phyloP scores from a whole-genome alignment of 2,113 vertebrate species.

The Malurus melanocephalus region DNA sequence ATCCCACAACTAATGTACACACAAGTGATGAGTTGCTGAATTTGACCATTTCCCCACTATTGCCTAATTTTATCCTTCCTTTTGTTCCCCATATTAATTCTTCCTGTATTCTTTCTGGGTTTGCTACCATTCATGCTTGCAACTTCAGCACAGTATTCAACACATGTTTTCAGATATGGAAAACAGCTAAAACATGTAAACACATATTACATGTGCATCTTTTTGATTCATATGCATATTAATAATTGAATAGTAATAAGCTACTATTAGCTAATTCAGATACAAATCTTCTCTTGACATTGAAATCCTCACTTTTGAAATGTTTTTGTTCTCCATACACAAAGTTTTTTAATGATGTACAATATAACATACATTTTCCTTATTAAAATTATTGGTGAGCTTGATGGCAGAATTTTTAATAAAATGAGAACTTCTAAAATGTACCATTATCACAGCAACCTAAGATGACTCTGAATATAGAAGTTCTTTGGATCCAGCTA shows the following conservation, averaged over 20 bases:
- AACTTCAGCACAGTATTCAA: background rate
- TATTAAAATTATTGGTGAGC: background rate
- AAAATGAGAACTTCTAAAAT: background rate
- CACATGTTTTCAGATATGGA: background rate
- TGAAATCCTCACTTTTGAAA: background rate
- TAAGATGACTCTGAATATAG: background rate
- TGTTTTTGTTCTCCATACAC: background rate
- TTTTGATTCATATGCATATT: background rate
- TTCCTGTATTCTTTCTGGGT: background rate
- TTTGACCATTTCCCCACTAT: background rate
- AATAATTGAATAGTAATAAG: background rate
- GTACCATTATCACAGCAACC: background rate
- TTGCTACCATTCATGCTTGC: background rate
- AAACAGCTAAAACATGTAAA: background rate
- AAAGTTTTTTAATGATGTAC: background rate
- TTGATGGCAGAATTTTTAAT: background rate
- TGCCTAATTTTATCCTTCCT: background rate
- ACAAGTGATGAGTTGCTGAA: background rate
- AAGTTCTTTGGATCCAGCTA: background rate
- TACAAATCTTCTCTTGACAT: background rate
- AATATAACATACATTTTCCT: background rate
- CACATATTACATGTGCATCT: background rate
- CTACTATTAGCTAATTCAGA: background rate
- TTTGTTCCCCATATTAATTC: background rate
- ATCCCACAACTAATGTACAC: background rate